Conservation (phyloP, 2,888 invertebrate genomes). For the Hofmannophila pseudospretella region DNA sequence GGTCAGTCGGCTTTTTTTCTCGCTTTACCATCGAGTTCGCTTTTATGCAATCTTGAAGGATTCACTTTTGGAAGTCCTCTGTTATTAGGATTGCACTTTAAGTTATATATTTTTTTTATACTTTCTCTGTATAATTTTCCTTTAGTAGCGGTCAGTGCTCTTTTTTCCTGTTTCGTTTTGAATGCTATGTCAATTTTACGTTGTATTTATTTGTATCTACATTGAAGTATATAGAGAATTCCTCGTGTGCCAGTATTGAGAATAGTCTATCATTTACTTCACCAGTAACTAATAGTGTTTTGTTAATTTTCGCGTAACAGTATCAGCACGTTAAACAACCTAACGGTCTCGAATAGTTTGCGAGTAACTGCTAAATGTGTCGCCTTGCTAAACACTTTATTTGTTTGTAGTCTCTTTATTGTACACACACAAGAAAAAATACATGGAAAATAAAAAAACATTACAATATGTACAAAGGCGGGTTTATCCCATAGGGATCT, state of each 20-base stretch:
- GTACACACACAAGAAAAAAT: too few species aligned
- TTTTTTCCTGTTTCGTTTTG: not conserved
- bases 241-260: too few species aligned
- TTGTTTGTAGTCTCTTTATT: too few species aligned
- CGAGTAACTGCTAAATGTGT: conserved; percentile 52
- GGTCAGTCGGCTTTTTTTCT: conserved; percentile 4
- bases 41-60: conserved; percentile 9
- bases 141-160: not conserved
- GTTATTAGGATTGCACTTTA: conserved; percentile 7
- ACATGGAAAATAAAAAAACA: too few species aligned
- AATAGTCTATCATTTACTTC: not conserved
- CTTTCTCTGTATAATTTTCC: conserved; percentile 5
- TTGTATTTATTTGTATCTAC: too few species aligned
- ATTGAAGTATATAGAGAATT: too few species aligned
- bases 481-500: too few species aligned
- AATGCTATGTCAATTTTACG: too few species aligned
- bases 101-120: not conserved
- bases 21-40: not conserved
- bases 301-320: conserved; percentile 48
- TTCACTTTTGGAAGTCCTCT: conserved; percentile 7
- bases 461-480: too few species aligned
- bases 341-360: conserved; percentile 50
- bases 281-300: conserved; percentile 4
- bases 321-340: conserved; percentile 50
- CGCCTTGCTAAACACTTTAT: conserved; percentile 45